Evolutionary conservation across 37 sponge, comb jelly and placozoan genomes (phyloP).

Genomic region (Haliclona indistincta): DNA sequence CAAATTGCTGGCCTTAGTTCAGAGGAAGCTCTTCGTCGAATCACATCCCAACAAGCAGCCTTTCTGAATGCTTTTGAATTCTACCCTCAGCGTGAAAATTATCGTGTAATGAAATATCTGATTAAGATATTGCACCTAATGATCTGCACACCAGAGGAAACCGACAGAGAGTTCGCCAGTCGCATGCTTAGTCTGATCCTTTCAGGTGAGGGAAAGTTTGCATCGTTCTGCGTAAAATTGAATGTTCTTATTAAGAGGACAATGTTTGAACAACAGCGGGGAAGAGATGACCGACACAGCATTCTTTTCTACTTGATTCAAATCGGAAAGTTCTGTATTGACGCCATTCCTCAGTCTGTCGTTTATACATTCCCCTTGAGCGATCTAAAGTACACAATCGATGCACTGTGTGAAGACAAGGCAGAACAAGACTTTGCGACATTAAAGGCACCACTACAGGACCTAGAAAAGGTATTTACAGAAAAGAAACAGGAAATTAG

Average conservation of each 20-base stretch:
- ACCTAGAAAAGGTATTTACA: background rate
- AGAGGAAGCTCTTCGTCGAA: background rate
- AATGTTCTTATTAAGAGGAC: background rate
- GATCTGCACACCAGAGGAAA: background rate
- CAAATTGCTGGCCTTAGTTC: background rate
- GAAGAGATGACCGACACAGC: too few relatives aligned
- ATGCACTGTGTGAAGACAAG: background rate
- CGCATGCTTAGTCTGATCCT: background rate
- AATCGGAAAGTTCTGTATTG: background rate
- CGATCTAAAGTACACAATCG: background rate
- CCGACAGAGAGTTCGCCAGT: background rate
- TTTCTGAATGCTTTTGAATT: background rate
- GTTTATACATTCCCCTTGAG: background rate
- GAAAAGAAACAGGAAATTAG: conserved; percentile 1
- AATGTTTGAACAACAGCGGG: background rate
- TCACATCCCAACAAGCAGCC: background rate
- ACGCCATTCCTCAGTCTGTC: background rate
- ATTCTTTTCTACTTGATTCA: background rate
- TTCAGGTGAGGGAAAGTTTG: background rate
- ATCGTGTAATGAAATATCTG: background rate
- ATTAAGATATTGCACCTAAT: background rate
- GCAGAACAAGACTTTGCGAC: too few relatives aligned
- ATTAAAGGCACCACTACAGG: too few relatives aligned
- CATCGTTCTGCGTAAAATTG: background rate
- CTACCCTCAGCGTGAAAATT: background rate